phyloP scores from a whole-genome alignment of 2,888 invertebrate species.

The Euclidia mi region DNA sequence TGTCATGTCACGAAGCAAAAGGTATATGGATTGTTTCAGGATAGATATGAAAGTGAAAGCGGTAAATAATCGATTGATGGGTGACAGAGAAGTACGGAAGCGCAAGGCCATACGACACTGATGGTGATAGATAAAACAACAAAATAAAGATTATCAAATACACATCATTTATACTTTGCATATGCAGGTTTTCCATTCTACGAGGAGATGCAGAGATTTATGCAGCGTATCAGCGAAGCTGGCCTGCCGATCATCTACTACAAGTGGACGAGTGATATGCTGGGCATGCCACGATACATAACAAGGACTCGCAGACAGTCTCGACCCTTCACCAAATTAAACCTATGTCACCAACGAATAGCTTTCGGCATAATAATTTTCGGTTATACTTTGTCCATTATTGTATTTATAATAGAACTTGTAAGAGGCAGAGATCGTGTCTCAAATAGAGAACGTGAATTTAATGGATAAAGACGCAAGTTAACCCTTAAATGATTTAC shows the following conservation, averaged over 20 bases:
- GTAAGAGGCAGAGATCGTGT: constrained; percentile 33
- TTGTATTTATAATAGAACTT: constrained; percentile 58
- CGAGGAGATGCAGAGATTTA: constrained; percentile 53
- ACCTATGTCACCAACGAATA: constrained; percentile 52
- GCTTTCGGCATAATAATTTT: constrained; percentile 57
- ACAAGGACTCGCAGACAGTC: constrained; percentile 38
- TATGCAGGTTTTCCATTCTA: constrained; percentile 68
- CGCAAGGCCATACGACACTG: too few species aligned
- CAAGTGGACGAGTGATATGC: constrained; percentile 63
- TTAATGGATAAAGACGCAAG: too few species aligned
- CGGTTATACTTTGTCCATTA: constrained; percentile 58
- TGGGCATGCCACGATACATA: constrained; percentile 41
- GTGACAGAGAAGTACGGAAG: too few species aligned
- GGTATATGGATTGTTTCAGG: too few species aligned
- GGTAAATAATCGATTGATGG: too few species aligned
- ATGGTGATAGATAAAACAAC: too few species aligned
- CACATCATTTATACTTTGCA: too few species aligned
- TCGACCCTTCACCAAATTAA: constrained; percentile 53
- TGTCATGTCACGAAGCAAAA: too few species aligned
- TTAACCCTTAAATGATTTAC: too few species aligned
- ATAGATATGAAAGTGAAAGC: too few species aligned
- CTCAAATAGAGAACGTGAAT: constrained; percentile 2
- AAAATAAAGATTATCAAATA: too few species aligned
- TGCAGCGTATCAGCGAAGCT: constrained; percentile 64
- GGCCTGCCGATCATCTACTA: constrained; percentile 69